phyloP scores from a whole-genome alignment of 2,888 invertebrate genomes.

The Drosophila phalerata region DNA sequence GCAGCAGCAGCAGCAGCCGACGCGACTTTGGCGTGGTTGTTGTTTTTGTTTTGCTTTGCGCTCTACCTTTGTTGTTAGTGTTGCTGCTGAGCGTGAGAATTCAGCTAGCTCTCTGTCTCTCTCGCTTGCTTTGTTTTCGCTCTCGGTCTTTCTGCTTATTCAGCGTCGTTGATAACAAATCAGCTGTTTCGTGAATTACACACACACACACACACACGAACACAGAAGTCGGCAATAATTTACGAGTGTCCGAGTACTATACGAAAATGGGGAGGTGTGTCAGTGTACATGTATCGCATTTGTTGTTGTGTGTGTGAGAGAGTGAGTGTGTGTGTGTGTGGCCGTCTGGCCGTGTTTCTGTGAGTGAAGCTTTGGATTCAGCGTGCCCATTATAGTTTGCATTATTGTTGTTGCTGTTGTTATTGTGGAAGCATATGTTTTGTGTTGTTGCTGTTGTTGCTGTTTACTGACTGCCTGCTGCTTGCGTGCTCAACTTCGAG shows the following conservation, averaged over 20 bases:
- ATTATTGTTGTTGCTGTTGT: conserved; percentile 34
- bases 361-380: conserved; percentile 55
- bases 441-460: conserved; percentile 43
- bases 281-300: conserved; percentile 59
- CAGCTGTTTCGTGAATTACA: conserved; percentile 66
- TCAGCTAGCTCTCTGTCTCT: conserved; percentile 56
- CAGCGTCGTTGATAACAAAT: conserved; percentile 75
- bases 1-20: conserved; percentile 62
- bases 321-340: conserved; percentile 47
- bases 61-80: conserved; percentile 44
- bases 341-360: conserved; percentile 61
- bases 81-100: conserved; percentile 61
- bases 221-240: conserved; percentile 43
- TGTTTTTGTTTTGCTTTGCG: conserved; percentile 11
- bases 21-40: conserved; percentile 15
- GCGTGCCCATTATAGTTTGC: conserved; percentile 45
- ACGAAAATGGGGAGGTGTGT: conserved; percentile 70
- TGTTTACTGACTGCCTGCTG: conserved; percentile 46
- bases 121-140: conserved; percentile 20
- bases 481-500: conserved; percentile 70
- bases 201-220: conserved; percentile 28
- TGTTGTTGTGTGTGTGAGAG: conserved; percentile 32
- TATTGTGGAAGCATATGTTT: conserved; percentile 71
- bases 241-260: conserved; percentile 53
- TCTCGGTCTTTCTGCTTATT: conserved; percentile 44